Base-by-base conservation (phyloP, 2,113 vertebrate genomes). In the Eulemur macaco region DNA sequence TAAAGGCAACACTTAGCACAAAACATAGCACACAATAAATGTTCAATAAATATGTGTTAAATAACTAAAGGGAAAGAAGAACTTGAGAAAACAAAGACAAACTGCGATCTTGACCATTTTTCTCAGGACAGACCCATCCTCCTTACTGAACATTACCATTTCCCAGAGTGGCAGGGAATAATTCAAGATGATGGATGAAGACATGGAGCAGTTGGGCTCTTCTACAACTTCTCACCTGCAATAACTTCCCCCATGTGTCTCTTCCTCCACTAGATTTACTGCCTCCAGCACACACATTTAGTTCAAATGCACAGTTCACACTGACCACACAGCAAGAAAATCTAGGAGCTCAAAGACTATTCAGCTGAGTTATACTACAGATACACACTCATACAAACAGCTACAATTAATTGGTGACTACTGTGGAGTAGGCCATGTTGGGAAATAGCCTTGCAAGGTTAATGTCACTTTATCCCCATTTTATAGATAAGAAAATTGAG, bases 1-100 rank as follows among this genome's bases (percentile, higher is more conserved):
- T 47, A 74, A 94, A 92, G 18, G 18, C 86, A 95, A 77, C 6
- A 76, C 17, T 82, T 87, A 95, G 4, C 88, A 94, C 17, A 89
- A 95, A 73, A 60, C 52, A 69, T 82, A 63, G 47, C 52, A 91
- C 23, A 91, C 25, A 84, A 68, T 86, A 81, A 95, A 94, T 83
- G 52, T 21, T 86, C 60, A 97, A 93, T 80, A 89, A 86, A 85
- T 82, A 76, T 83, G 14, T 81, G 23, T 83, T 97, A 94, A 94
- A 86, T 69, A 85, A 76, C 23, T 25, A 66, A 95, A 84, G 20
- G 21, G 63, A 84, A 89, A 54, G 8, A 83, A 91, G 25, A 50
- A 82, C n/a, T 87, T 89, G 47, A 89, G 23, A 91, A 91, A 93
- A 23, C 47, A 21, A 37, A 50, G 77, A 82, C 64, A 89, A 94